phyloP scores from a whole-genome alignment of 2,797 vertebrate genomes.

The Mormyrops attenuatus region DNA sequence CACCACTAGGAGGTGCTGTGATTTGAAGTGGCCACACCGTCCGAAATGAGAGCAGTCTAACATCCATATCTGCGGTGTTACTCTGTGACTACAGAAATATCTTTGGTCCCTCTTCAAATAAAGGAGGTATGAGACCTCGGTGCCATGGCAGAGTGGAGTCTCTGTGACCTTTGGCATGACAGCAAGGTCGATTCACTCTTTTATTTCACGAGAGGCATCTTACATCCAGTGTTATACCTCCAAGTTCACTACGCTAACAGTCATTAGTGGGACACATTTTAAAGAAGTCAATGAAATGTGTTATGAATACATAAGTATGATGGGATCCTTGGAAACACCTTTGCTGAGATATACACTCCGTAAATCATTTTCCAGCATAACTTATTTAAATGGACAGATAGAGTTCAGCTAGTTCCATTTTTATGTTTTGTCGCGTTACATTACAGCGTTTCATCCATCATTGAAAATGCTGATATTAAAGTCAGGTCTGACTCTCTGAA shows the following conservation, averaged over 20 bases:
- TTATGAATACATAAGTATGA: background rate
- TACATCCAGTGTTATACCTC: background rate
- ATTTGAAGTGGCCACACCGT: slow-evolving; percentile 48
- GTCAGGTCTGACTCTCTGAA: background rate
- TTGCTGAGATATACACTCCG: background rate
- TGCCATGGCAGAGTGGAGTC: background rate
- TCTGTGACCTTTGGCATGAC: background rate
- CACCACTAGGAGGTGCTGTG: slow-evolving; percentile 27
- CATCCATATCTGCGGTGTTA: slow-evolving; percentile 10
- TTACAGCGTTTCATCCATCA: background rate
- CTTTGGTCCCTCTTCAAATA: background rate
- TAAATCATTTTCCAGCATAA: background rate
- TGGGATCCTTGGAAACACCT: background rate
- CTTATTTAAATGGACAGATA: background rate
- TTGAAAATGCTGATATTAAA: background rate
- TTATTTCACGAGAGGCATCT: background rate
- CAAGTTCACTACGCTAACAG: background rate
- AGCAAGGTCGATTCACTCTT: background rate
- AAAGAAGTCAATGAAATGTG: background rate
- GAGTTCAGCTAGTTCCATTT: background rate
- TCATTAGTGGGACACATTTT: background rate
- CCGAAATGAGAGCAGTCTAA: slow-evolving; percentile 43
- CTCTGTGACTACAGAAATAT: background rate
- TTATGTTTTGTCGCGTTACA: background rate
- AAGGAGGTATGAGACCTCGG: background rate